Evolutionary conservation across 1,140 invertebrate genomes (phyloP), one percentile per base, ranked within the genome.

Genomic region (Zaprionus ornatus): DNA sequence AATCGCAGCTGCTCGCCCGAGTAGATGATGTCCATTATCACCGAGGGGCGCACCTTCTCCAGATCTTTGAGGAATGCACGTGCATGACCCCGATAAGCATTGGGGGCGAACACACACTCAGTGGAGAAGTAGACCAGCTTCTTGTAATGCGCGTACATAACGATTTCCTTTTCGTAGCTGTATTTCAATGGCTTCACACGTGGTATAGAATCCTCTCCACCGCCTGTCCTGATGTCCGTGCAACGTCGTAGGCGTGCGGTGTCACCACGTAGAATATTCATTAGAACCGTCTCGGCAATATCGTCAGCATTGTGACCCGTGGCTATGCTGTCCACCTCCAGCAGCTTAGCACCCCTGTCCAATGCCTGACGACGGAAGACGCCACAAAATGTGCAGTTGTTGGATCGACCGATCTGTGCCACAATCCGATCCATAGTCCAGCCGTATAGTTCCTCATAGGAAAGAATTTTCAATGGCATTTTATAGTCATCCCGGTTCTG

Each of bases 401-500:
- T 99, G 93, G 98, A 99, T 56, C 96, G 95, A 0, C 99, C 99
- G 79, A 99, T 98, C 94, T 97, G 93, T 0, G 96, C 95, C 3
- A 99, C 99, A 93, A 99, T 99, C 87, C 97, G 96, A 94, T 99
- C 99, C 99, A 99, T 99, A 19, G 98, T 99, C 99, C 99, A 99
- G 0, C 99, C 99, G 95, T 99, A 99, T 0, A 99, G 93, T 79
- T 99, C 98, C 94, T 99, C 96, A 92, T 99, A 99, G 0, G 98
- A 99, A 5, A 99, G 94, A 70, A 99, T 98, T 94, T 98, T 99
- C 29, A 99, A 93, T 40, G 98, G 97, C 93, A 99, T 96, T 75
- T 95, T 94, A 94, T 99, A 99, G 92, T 99, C 98, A 82, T 96
- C 95, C 82, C 97, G 94, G 91, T 99, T 99, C 92, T 97, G 95